A percentile compares a stretch with the other conserved stretches of the same genome.
These are phyloP conservation scores for Lamellibrachia columna DNA, from an alignment of 2,888 invertebrate genomes.

Conservation along the genomic window DNA sequence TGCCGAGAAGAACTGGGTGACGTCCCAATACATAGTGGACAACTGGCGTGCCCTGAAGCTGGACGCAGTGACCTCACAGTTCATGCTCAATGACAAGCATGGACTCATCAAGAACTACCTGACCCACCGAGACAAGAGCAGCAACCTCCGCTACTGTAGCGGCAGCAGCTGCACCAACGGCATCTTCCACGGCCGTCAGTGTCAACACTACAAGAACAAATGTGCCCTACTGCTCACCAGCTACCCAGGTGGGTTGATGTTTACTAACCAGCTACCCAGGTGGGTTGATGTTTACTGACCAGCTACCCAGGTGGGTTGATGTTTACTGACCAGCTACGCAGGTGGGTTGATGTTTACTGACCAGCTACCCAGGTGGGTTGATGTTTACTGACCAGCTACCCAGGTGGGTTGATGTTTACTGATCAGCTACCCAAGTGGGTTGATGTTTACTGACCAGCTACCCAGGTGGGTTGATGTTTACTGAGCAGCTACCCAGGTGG, in stretches of 20 bases:
- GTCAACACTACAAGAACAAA: constrained; percentile 33
- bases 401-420: neutral
- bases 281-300: neutral
- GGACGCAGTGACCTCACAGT: constrained; percentile 67
- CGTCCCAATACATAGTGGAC: constrained; percentile 60
- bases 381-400: neutral
- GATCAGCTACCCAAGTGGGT: constrained; percentile 64
- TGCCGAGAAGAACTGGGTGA: constrained; percentile 56
- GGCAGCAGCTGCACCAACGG: neutral
- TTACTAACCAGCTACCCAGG: neutral
- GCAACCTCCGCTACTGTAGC: constrained; percentile 24
- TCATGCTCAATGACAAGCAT: constrained; percentile 56
- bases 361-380: neutral
- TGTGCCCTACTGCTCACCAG: constrained; percentile 68
- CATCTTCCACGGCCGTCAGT: neutral
- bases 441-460: neutral
- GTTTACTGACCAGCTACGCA: too few species aligned
- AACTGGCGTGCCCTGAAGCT: constrained; percentile 72
- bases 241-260: constrained; percentile 63
- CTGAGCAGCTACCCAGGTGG: too few species aligned
- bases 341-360: too few species aligned
- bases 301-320: too few species aligned
- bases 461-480: neutral
- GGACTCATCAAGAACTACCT: constrained; percentile 27
- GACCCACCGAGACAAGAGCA: constrained; percentile 18